Evolutionary conservation across 2,797 vertebrate species (phyloP), one percentile per base, ranked within the genome.

Genomic region (Amblyopsis hoosieri): DNA sequence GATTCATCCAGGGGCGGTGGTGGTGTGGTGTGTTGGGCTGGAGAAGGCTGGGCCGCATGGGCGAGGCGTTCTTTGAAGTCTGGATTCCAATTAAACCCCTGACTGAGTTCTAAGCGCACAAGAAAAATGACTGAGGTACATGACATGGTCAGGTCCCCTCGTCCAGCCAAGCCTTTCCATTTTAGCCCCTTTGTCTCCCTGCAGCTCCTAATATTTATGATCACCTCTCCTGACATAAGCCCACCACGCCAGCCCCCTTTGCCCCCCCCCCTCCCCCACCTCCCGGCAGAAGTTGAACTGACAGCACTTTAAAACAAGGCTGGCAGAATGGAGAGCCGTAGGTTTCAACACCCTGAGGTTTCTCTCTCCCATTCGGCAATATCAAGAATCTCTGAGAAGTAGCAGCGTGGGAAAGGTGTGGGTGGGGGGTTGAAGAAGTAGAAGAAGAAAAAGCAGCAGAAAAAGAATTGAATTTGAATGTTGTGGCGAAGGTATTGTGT

Each of bases 31-130:
- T 82, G 55, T 1, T 45, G 31, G 50, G 80, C 83, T 91, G 87
- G 62, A 54, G 7, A 45, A 10, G 57, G 13, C 23, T 3, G 33
- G 12, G 59, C 93, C 92, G 91, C 23, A 29, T 29, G 91, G 90
- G 93, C 77, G 85, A 92, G 92, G 93, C 92, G 92, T 95, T 94
- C 96, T 98, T 98, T 98, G 96, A 99, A 96, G 97, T 99, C 96
- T 95, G 91, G 94, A 98, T 99, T 98, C 94, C 96, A 99, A 98
- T 99, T 98, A 99, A 98, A 98, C 96, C 96, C 95, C 96, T 96
- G 94, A 97, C 97, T 97, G 97, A 97, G 96, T 98, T 99, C 96
- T 98, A 94, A 99, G 95, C 89, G 85, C 90, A 90, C 85, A 96
- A 96, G 92, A 96, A 92, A 94, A 96, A 96, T 95, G 96, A 97